These are phyloP conservation scores for Seira musarum DNA, from an alignment of 2,888 invertebrate species.

Conservation along the genomic window DNA sequence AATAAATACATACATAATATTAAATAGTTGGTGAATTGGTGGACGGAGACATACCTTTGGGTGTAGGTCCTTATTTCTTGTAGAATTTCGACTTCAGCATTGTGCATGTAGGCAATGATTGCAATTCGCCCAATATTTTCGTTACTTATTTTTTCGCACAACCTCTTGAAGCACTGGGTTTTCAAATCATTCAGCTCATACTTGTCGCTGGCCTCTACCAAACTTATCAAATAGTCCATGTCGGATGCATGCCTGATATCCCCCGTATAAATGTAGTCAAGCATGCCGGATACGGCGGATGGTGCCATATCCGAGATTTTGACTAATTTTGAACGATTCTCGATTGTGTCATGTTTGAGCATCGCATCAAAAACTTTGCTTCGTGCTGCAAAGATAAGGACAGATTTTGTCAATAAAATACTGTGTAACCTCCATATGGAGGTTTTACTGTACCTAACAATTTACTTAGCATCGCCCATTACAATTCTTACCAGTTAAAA, in stretches of 20 bases:
- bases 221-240: constrained; percentile 47
- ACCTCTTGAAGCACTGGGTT: constrained; percentile 72
- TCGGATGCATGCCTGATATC: constrained; percentile 70
- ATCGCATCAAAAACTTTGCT: constrained; percentile 74
- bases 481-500: constrained; percentile 50
- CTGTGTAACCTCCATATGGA: too few species aligned
- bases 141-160: constrained; percentile 56
- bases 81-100: constrained; percentile 58
- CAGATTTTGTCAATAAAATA: constrained; percentile 17
- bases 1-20: too few species aligned
- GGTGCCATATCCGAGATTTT: constrained; percentile 73
- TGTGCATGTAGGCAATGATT: constrained; percentile 58
- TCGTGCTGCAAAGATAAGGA: constrained; percentile 71
- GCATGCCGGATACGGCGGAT: constrained; percentile 71
- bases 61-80: constrained; percentile 55
- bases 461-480: not conserved
- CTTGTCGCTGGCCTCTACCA: constrained; percentile 74
- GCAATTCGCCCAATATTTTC: constrained; percentile 58
- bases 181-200: constrained; percentile 74
- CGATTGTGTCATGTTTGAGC: constrained; percentile 70
- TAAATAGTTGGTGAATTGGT: too few species aligned
- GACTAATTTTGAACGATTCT: constrained; percentile 70
- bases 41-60: constrained; percentile 55
- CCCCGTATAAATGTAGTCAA: constrained; percentile 76
- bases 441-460: not conserved